phyloP scores from a whole-genome alignment of 2,888 invertebrate genomes.

The Prostheceraeus crozeri region DNA sequence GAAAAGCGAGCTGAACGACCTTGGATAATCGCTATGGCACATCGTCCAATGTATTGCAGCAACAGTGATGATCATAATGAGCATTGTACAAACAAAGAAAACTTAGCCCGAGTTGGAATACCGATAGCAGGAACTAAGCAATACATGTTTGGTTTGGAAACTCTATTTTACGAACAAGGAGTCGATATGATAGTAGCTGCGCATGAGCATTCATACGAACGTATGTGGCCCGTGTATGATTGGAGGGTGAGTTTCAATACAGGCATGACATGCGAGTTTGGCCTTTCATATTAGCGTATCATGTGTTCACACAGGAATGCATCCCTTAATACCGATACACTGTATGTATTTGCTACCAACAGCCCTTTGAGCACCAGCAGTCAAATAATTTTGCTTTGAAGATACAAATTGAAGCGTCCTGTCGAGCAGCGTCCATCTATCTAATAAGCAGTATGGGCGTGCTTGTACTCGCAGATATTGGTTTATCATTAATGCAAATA shows the following conservation, averaged over 20 bases:
- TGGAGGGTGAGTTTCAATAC: slow-evolving; percentile 57
- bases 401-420: too few species aligned
- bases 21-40: slow-evolving; percentile 56
- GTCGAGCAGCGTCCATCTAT: too few species aligned
- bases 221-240: slow-evolving; percentile 87
- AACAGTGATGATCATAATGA: slow-evolving; percentile 66
- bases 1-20: slow-evolving; percentile 52
- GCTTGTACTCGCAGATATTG: too few species aligned
- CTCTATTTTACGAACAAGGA: slow-evolving; percentile 74
- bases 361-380: too few species aligned
- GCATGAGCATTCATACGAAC: slow-evolving; percentile 93
- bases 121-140: slow-evolving; percentile 32
- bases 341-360: too few species aligned
- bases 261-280: too few species aligned
- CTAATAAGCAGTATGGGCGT: too few species aligned
- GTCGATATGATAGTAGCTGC: slow-evolving; percentile 93
- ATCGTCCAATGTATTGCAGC: slow-evolving; percentile 57
- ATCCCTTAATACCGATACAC: too few species aligned
- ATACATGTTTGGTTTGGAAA: slow-evolving; percentile 63
- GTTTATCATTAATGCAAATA: too few species aligned
- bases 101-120: slow-evolving; percentile 39
- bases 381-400: too few species aligned
- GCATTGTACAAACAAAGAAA: slow-evolving; percentile 41
- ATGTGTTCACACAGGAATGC: too few species aligned
- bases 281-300: too few species aligned